Evolutionary conservation across 2,888 invertebrate species (phyloP), one percentile per base, ranked within the genome.

Genomic region (Bellardia pandia): DNA sequence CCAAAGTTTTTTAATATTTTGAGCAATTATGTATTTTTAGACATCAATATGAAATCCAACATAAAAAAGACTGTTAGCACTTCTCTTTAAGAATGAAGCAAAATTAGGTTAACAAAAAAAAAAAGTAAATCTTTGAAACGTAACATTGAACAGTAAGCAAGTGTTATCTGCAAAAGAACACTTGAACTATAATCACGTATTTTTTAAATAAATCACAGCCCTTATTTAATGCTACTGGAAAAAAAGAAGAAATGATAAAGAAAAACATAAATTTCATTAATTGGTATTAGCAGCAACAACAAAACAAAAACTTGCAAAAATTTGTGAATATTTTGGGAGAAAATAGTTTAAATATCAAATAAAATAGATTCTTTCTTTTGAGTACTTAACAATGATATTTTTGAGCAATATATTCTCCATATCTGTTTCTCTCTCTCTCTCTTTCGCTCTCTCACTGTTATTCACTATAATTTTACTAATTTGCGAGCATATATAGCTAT

Each of bases 401-500:
- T 82, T 82, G 68, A 76, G 82, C 69, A 71, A 82, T 30, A 16
- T 60, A 37, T 1, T 40, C 60, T 33, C 56, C 42, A 11, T 45
- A 16, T 33, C 56, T 56, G 45, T 45, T 45, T 45, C 45, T 45
- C 45, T 40, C 64, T 45, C 45, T 45, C 45, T 40, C 64, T 42
- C 14, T 58, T 14, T n/a, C 51, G 1, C n/a, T 2, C 51, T 51
- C n/a, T 13, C 51, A n/a, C 13, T 45, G 11, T 45, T 9, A 13
- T 45, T 9, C n/a, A 6, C 5, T n/a, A 51, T 5, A n/a, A 6
- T 51, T 51, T 51, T 51, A 16, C 51, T 53, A 45, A 45, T 64
- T 66, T 51, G n/a, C 76, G 68, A 76, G 82, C 68, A 76, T n/a
- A 2, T 45, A 11, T 45, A 45, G 11, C 16, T 88, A 90, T 94